phyloP scores from a whole-genome alignment of 2,113 vertebrate genomes.

The Ploceus nigricollis region DNA sequence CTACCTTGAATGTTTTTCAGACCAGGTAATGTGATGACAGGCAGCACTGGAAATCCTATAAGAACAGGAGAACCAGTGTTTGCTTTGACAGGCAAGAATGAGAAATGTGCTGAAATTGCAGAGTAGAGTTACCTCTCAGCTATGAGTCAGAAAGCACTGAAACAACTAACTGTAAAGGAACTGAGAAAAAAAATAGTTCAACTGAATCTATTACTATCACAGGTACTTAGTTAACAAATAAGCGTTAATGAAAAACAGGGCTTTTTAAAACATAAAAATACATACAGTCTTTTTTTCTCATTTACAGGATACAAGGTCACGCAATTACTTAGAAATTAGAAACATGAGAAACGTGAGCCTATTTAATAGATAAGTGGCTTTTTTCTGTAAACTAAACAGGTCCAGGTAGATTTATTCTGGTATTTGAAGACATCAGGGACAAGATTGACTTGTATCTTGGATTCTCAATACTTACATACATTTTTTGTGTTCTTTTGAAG shows the following conservation, averaged over 20 bases:
- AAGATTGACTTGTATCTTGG: background rate
- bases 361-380: background rate
- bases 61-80: background rate
- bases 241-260: background rate
- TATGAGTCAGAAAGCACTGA: background rate
- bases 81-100: background rate
- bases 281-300: background rate
- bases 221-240: background rate
- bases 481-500: constrained; percentile 73
- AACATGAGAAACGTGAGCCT: background rate
- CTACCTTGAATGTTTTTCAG: background rate
- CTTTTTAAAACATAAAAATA: background rate
- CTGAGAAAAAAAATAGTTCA: background rate
- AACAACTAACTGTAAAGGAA: background rate
- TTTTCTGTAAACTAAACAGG: background rate
- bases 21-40: background rate
- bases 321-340: background rate
- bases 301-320: background rate
- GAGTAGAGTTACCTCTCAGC: background rate
- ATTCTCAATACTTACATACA: background rate
- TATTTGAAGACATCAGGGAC: background rate
- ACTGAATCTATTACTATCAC: background rate
- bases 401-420: background rate
- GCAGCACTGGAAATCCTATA: background rate
- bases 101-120: background rate